Percentiles rank a stretch among this genome's conserved stretches.
Evolutionary conservation across 2,113 vertebrate genomes (phyloP).

Genomic region (Crotalus helleri): DNA sequence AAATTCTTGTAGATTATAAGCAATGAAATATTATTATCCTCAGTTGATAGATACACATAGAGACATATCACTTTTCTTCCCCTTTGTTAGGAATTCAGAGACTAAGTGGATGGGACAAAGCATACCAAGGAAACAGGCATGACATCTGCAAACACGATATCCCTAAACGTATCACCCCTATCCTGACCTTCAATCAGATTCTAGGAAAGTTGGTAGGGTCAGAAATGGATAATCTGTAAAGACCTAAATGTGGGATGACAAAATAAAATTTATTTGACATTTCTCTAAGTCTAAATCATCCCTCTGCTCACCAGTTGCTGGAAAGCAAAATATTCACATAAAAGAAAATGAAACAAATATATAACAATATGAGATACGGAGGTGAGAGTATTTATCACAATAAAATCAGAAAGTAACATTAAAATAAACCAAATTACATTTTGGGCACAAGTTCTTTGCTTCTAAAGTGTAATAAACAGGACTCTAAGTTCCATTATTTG

Average conservation of each 20-base stretch:
- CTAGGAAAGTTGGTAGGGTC: neutral
- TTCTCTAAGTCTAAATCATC: neutral
- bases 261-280: neutral
- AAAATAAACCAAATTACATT: neutral
- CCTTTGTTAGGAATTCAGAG: neutral
- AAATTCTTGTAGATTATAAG: neutral
- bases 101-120: neutral
- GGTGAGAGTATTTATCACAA: neutral
- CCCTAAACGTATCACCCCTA: neutral
- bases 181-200: neutral
- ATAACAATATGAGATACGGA: neutral
- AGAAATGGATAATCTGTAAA: neutral
- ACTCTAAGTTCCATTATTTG: neutral
- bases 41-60: neutral
- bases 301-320: neutral
- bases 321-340: neutral
- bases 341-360: neutral
- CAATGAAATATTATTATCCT: neutral
- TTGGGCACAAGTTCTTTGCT: neutral
- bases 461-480: neutral
- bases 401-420: neutral
- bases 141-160: too few relatives aligned
- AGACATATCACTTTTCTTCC: neutral
- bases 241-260: neutral
- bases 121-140: neutral